Evolutionary conservation across 2,888 invertebrate genomes (phyloP).

Genomic region (Chalcis sispes): DNA sequence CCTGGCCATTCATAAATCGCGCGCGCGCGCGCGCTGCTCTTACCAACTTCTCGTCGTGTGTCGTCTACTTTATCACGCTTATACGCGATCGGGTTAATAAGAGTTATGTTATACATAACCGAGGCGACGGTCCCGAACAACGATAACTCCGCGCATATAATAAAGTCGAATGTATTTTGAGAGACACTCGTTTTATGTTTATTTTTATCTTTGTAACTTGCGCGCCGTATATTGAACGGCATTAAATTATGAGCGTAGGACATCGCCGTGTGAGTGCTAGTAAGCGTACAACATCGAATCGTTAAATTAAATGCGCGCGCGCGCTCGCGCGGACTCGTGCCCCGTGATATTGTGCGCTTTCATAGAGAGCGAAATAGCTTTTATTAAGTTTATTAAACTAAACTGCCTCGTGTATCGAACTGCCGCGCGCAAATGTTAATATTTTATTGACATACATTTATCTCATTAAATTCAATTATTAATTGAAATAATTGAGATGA

Average conservation of each 20-base stretch:
- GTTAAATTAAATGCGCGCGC: slow-evolving; percentile 24
- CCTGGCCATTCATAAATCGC: slow-evolving; percentile 31
- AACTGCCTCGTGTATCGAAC: not conserved
- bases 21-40: slow-evolving; percentile 7
- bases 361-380: not conserved
- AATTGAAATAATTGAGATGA: not conserved
- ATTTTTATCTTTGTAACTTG: slow-evolving; percentile 27
- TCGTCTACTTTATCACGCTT: no score
- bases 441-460: not conserved
- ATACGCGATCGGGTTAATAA: slow-evolving; percentile 11
- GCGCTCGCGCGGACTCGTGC: not conserved
- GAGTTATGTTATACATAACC: slow-evolving; percentile 1
- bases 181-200: slow-evolving; percentile 2
- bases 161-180: slow-evolving; percentile 24
- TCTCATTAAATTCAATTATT: no score
- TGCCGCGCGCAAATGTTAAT: not conserved
- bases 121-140: no score
- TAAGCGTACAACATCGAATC: not conserved
- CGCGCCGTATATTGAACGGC: no score
- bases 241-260: slow-evolving; percentile 8
- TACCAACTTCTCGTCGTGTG: not conserved
- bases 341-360: slow-evolving; percentile 2
- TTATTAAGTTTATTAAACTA: slow-evolving; percentile 29
- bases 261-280: not conserved
- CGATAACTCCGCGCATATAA: not conserved